These are phyloP conservation scores for Pogonocichla stellata DNA, from an alignment of 2,113 vertebrate species.

Conservation along the genomic window DNA sequence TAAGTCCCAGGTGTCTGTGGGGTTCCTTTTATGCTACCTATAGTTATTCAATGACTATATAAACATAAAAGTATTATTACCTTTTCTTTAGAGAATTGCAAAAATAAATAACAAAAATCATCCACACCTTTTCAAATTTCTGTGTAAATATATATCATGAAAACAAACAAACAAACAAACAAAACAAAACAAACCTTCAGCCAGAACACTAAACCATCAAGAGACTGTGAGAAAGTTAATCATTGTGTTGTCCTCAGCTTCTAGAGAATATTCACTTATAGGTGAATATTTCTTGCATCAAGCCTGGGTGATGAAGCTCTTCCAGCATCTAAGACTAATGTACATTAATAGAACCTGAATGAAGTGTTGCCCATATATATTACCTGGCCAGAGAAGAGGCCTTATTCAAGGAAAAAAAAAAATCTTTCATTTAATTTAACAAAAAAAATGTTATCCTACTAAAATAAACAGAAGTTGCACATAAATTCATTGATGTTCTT, in stretches of 20 bases:
- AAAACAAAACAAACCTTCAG: rapidly evolving
- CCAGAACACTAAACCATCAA: background rate
- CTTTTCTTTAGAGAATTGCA: background rate
- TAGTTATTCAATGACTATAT: background rate
- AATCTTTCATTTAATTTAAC: background rate
- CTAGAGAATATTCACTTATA: background rate
- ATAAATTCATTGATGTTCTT: background rate
- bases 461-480: background rate
- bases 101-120: background rate
- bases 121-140: background rate
- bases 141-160: background rate
- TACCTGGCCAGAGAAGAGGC: background rate
- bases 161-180: background rate
- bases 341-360: background rate
- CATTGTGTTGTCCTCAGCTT: background rate
- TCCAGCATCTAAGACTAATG: background rate
- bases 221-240: background rate
- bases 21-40: background rate
- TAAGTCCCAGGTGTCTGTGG: background rate
- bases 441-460: background rate
- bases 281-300: background rate
- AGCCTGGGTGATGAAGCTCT: background rate
- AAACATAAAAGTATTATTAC: background rate
- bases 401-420: background rate
- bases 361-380: background rate